Evolutionary conservation across 2,113 vertebrate species (phyloP).

Genomic region (Calyptommatus sinebrachiatus): DNA sequence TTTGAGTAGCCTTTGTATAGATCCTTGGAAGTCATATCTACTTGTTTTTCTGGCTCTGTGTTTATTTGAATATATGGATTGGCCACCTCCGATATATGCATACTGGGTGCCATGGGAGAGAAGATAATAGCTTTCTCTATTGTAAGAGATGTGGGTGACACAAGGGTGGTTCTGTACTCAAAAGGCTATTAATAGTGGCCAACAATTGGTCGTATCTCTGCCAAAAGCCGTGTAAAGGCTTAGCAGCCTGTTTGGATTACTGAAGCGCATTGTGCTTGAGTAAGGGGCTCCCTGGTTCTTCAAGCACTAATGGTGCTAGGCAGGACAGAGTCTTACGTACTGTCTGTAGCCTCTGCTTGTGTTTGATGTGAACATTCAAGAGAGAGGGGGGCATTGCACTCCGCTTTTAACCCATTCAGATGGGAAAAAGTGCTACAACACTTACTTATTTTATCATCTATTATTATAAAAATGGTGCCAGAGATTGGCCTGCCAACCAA

Average conservation of each 20-base stretch:
- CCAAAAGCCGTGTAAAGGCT: neutral
- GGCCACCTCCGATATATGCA: constrained; percentile 8
- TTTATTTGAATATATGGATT: neutral
- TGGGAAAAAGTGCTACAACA: neutral
- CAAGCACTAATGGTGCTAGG: constrained; percentile 12
- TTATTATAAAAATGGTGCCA: no score
- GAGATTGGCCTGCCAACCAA: no score
- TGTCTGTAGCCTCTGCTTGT: neutral
- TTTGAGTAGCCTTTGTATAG: neutral
- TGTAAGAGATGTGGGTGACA: neutral
- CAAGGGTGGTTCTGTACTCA: constrained; percentile 24
- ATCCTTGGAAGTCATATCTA: neutral
- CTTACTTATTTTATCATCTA: neutral
- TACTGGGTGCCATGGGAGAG: neutral
- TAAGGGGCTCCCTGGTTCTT: constrained; percentile 8
- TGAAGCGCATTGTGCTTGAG: constrained; percentile 9
- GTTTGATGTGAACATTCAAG: neutral
- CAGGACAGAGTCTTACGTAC: neutral
- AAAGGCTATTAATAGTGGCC: constrained; percentile 22
- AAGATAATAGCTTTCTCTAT: constrained; percentile 18
- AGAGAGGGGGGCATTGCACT: neutral
- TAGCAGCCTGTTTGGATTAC: neutral
- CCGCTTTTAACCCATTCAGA: neutral
- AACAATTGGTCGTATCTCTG: neutral
- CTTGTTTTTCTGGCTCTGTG: neutral